Conservation (phyloP, 92 coral and sea anemone species). For the Plumapathes pennacea region DNA sequence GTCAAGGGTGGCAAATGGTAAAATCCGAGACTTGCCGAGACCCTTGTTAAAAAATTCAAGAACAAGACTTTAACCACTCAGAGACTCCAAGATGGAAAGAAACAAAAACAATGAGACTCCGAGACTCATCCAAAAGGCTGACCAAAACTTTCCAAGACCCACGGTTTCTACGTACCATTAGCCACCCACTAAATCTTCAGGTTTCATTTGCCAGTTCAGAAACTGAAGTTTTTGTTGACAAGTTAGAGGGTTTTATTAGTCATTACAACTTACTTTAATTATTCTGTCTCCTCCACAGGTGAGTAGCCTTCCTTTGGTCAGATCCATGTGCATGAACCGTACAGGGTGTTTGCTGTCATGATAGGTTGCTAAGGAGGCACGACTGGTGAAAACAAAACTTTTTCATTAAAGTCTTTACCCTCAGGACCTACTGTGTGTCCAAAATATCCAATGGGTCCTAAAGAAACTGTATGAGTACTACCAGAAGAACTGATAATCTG, state of each 20-base stretch:
- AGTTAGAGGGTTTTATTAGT: background rate
- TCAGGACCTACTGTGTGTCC: background rate
- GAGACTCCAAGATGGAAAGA: too few relatives aligned
- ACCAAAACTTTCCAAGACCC: too few relatives aligned
- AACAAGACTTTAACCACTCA: too few relatives aligned
- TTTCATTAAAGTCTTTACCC: background rate
- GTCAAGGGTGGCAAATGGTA: too few relatives aligned
- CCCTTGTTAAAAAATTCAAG: too few relatives aligned
- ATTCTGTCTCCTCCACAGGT: slow-evolving; percentile 98
- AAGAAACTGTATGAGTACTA: background rate
- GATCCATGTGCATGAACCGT: slow-evolving; percentile 73
- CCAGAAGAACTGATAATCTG: background rate
- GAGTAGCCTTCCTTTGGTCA: slow-evolving; percentile 85
- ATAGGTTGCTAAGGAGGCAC: slow-evolving; percentile 74
- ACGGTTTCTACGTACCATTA: too few relatives aligned
- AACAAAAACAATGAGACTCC: too few relatives aligned
- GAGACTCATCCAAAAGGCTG: too few relatives aligned
- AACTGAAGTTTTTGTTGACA: too few relatives aligned
- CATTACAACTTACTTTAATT: slow-evolving; percentile 60
- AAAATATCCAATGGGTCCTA: background rate
- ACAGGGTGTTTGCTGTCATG: slow-evolving; percentile 92
- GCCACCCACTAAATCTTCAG: too few relatives aligned
- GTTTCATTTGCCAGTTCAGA: too few relatives aligned
- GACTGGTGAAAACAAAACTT: slow-evolving; percentile 38
- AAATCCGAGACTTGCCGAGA: too few relatives aligned